Base-by-base conservation (phyloP, 1,140 invertebrate species). In the Rhizoglyphus robini region DNA sequence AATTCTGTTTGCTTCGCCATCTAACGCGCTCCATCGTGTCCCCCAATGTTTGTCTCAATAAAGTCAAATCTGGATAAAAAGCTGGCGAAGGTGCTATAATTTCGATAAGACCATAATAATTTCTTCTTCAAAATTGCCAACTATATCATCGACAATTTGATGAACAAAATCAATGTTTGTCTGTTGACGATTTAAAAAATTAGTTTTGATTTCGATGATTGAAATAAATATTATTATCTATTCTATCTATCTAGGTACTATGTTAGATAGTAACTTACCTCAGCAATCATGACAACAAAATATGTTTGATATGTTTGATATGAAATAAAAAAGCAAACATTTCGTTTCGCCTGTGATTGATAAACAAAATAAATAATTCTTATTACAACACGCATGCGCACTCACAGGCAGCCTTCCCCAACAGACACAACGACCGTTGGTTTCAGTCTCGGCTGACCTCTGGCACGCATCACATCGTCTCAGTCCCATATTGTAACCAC, bases 1-100 rank as follows among this genome's bases (percentile, higher is more conserved):
- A 79, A 76, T 96, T 96, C 76, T 98, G 94, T 74, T 97, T 98
- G 1, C 91, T 92, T 54, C 93, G 79, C 94, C 94, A 97, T 69
- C 86, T 70, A 25, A 96, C 88, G 29, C 93, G 80, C 72, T 95
- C 90, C 65, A 83, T 79, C 3, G 89, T 83, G 76, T 96, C 93
- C 0, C 91, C 91, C 2, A 96, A 78, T 0, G 89, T 94, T 27
- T 84, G 79, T 18, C 82, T 81, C 30, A 93, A 71, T 51, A 74
- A 70, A 58, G 75, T 67, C 63, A 95, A 82, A 74, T 96, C 83
- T 0, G 94, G 93, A 77, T 97, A 97, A 73, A 89, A 97, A 0
- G 84, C 81, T 0, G 83, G 71, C 1, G 88, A 83, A 0, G 93
- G 92, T 2, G 89, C 82, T 64, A 96, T 82, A 8, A 97, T 84